Evolutionary conservation across 2,888 invertebrate genomes (phyloP), one percentile per base, ranked within the genome.

Genomic region (Strigamia transsilvanica): DNA sequence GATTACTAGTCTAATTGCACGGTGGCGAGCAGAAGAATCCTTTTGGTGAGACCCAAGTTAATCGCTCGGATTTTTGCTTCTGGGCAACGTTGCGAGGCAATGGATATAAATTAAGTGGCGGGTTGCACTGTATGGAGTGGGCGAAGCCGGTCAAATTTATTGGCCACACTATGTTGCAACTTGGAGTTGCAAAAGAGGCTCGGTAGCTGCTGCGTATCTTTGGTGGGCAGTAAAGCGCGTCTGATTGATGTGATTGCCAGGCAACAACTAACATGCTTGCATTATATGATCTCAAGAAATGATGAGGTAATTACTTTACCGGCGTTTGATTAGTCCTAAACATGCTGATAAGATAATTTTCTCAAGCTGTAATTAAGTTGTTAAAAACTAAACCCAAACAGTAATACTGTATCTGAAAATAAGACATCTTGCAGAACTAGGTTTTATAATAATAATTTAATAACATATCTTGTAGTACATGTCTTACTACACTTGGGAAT

Each of bases 161-260:
- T 73, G 73, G 73, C 27, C 73, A 73, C 73, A 73, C 73, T 73
- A 32, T 73, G 73, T 73, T 73, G 73, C 73, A 73, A 73, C 27
- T 66, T 73, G 73, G 73, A 73, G 73, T 73, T 73, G 73, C 73
- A 73, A 73, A 73, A 73, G 73, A 73, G 73, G 73, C 73, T 73
- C 73, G 73, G 73, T 73, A 73, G 73, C 73, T 73, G 73, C 73
- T 73, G 73, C 73, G 73, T 73, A 73, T 73, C 73, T 73, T 73
- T 73, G 73, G 73, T 73, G 73, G 73, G 73, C 73, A 73, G 73
- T 73, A 73, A 73, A 73, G 73, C 73, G 73, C 27, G 73, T 73
- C 73, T 73, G 73, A 73, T 73, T 73, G 73, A 73, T 73, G 73
- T 73, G 73, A 73, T 73, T 73, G 73, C 73, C 32, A 73, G 73